A percentile compares a stretch with the other conserved stretches of the same genome.
These are phyloP conservation scores for Sinelater perroti DNA, from an alignment of 2,888 invertebrate genomes.

Conservation along the genomic window DNA sequence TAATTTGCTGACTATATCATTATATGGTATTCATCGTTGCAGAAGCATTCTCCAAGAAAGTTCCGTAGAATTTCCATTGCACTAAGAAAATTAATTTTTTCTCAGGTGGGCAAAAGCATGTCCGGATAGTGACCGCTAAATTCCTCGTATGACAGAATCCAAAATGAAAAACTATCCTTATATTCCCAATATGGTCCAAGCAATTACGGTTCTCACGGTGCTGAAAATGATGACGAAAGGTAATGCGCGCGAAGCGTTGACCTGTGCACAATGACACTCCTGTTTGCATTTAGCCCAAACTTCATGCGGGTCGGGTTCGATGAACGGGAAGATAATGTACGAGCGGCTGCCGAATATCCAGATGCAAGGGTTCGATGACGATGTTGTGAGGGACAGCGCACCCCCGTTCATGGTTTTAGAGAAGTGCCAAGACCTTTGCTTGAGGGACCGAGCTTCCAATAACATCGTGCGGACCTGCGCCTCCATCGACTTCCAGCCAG, in stretches of 20 bases:
- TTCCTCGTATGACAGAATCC: constrained; percentile 50
- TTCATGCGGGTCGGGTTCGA: constrained; percentile 87
- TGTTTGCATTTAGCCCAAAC: constrained; percentile 74
- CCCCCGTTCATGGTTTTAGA: constrained; percentile 88
- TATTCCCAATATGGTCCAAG: constrained; percentile 79
- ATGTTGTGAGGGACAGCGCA: constrained; percentile 84
- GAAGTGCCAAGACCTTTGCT: constrained; percentile 84
- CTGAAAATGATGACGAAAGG: constrained; percentile 84
- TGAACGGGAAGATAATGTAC: constrained; percentile 81
- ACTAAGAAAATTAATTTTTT: no score
- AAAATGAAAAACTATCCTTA: constrained; percentile 69
- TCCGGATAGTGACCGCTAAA: constrained; percentile 54
- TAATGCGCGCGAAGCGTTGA: no score
- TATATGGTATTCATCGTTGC: no score
- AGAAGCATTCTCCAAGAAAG: no score
- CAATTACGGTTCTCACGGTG: constrained; percentile 84
- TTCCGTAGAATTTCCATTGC: no score
- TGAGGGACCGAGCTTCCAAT: constrained; percentile 81
- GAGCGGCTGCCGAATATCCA: constrained; percentile 90
- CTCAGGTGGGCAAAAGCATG: constrained; percentile 57
- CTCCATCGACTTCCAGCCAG: constrained; percentile 91
- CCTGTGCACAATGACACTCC: no score
- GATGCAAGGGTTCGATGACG: constrained; percentile 88
- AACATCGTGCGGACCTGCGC: constrained; percentile 86
- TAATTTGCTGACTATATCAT: neutral